phyloP scores from a whole-genome alignment of 1,140 invertebrate species.

The Drosophila yakuba region DNA sequence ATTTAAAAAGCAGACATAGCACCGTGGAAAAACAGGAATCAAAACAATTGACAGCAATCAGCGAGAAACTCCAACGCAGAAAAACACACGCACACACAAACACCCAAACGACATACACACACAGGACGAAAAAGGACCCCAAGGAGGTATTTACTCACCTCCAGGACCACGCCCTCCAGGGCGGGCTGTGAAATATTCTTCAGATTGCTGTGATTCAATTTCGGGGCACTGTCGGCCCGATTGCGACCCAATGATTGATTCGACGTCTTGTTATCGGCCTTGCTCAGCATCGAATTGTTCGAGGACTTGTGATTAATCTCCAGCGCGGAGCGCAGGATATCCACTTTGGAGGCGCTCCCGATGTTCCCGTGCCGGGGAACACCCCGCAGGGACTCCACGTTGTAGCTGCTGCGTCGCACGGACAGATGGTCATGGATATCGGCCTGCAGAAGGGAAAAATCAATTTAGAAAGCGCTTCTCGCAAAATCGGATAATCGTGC shows the following conservation, averaged over 20 bases:
- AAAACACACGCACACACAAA: not conserved
- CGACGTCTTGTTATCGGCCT: conserved; percentile 85
- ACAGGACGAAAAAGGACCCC: conserved; percentile 4
- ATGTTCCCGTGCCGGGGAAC: conserved; percentile 77
- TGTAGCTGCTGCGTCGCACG: conserved; percentile 84
- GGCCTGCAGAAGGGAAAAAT: conserved; percentile 52
- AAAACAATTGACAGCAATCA: not conserved
- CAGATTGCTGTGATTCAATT: conserved; percentile 86
- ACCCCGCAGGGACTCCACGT: conserved; percentile 76
- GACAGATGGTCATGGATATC: conserved; percentile 84
- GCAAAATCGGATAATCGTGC: conserved; percentile 9
- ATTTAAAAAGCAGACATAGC: conserved; percentile 54
- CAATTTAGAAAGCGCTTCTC: conserved; percentile 17
- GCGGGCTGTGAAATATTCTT: conserved; percentile 87
- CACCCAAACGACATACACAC: not conserved
- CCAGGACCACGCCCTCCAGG: conserved; percentile 84
- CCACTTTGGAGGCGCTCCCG: conserved; percentile 88
- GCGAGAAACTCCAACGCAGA: not conserved
- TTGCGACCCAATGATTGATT: conserved; percentile 85
- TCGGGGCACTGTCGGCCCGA: conserved; percentile 87
- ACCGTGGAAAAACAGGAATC: conserved; percentile 9
- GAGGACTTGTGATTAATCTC: conserved; percentile 87
- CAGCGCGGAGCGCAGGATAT: conserved; percentile 87
- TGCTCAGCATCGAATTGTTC: conserved; percentile 84
- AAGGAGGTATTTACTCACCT: conserved; percentile 73